Conservation (phyloP, 2,888 invertebrate genomes). For the Caenorhabditis sp. region DNA sequence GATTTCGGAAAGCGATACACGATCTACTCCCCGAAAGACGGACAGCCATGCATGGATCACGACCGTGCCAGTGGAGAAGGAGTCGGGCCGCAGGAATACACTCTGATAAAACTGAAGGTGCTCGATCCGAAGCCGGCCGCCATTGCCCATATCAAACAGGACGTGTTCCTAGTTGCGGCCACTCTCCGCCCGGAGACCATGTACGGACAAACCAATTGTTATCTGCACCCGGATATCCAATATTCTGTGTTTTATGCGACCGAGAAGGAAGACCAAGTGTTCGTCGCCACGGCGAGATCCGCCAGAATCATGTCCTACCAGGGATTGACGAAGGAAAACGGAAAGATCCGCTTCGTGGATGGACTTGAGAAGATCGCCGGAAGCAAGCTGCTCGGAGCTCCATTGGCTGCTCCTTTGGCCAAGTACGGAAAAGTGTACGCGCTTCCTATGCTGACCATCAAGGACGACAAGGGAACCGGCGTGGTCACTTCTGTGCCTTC, state of each 20-base stretch:
- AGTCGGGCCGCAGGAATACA: constrained; percentile 98
- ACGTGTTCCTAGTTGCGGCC: constrained; percentile 91
- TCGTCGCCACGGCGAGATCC: constrained; percentile 89
- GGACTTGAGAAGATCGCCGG: constrained; percentile 80
- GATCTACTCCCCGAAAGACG: constrained; percentile 94
- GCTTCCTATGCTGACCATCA: constrained; percentile 97
- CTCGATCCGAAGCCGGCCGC: constrained; percentile 84
- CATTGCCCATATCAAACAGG: constrained; percentile 81
- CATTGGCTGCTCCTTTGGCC: constrained; percentile 89
- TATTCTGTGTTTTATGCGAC: constrained; percentile 86
- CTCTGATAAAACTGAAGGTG: constrained; percentile 90
- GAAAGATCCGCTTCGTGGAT: constrained; percentile 85
- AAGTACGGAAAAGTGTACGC: constrained; percentile 89
- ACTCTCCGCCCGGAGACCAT: constrained; percentile 99
- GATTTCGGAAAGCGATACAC: constrained; percentile 96
- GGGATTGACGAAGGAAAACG: constrained; percentile 88
- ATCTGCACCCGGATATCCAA: constrained; percentile 94
- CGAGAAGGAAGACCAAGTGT: constrained; percentile 84
- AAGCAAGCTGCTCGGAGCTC: constrained; percentile 88
- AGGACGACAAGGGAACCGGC: constrained; percentile 97
- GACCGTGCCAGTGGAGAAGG: constrained; percentile 96
- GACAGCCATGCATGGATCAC: constrained; percentile 99
- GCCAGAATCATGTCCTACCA: constrained; percentile 97
- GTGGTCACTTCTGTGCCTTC: constrained; percentile 98
- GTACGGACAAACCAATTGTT: constrained; percentile 99